phyloP scores from a whole-genome alignment of 2,113 vertebrate genomes.

The Pelobates fuscus region DNA sequence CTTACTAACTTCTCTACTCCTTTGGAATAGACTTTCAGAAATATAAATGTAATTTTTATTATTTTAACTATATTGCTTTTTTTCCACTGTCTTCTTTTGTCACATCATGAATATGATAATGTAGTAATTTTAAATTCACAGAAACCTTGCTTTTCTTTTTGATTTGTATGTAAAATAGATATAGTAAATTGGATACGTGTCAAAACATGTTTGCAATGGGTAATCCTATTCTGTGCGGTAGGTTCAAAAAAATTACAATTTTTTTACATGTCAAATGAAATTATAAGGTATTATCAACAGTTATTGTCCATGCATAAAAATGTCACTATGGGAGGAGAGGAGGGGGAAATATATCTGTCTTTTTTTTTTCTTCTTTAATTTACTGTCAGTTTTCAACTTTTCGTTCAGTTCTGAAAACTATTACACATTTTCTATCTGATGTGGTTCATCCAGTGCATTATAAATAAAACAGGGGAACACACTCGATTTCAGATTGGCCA shows the following conservation, averaged over 20 bases:
- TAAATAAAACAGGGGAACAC: slow-evolving; percentile 31
- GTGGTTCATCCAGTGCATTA: neutral
- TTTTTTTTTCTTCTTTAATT: too few species aligned
- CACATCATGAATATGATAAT: neutral
- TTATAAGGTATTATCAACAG: neutral
- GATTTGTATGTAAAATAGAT: slow-evolving; percentile 3
- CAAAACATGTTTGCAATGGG: slow-evolving; percentile 15
- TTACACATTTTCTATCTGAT: slow-evolving; percentile 2
- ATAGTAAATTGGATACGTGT: slow-evolving; percentile 6
- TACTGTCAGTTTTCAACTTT: neutral
- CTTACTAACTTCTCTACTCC: too few species aligned
- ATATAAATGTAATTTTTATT: too few species aligned
- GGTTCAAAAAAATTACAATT: too few species aligned
- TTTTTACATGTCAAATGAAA: too few species aligned
- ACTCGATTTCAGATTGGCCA: slow-evolving; percentile 14
- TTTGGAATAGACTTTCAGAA: too few species aligned
- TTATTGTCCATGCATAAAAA: neutral
- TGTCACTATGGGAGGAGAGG: too few species aligned
- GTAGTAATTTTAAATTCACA: neutral
- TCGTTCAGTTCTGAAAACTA: neutral
- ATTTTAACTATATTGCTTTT: too few species aligned
- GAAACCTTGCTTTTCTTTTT: slow-evolving; percentile 3
- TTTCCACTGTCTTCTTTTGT: neutral
- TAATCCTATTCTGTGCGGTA: neutral
- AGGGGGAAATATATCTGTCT: too few species aligned